Conservation (phyloP, 2,888 invertebrate genomes). For the Nasonia oneida region DNA sequence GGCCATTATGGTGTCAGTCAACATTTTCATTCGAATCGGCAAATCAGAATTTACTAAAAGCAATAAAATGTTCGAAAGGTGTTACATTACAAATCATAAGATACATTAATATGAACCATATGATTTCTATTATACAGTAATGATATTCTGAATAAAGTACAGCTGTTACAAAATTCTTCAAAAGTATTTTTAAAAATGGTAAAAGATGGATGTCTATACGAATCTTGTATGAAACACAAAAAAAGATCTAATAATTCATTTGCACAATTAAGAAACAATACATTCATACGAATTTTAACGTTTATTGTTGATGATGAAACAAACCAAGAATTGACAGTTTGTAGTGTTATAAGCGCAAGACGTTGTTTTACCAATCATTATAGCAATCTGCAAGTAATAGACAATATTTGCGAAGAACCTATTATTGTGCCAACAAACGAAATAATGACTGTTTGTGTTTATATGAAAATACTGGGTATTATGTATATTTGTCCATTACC, state of each 20-base stretch:
- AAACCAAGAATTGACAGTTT: no score
- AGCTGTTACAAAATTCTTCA: not conserved
- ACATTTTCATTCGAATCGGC: not conserved
- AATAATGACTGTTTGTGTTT: constrained; percentile 8
- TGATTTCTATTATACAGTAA: not conserved
- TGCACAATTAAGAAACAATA: no score
- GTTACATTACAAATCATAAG: not conserved
- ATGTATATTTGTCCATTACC: not conserved
- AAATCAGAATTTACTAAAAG: constrained; percentile 3
- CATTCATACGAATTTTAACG: no score
- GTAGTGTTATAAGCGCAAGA: no score
- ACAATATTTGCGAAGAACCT: not conserved
- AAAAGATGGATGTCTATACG: no score
- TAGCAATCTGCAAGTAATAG: no score
- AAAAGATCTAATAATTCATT: no score
- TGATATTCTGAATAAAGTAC: not conserved
- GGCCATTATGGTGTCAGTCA: not conserved
- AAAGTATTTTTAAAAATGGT: not conserved
- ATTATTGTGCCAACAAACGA: not conserved
- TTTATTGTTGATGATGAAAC: no score
- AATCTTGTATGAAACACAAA: no score
- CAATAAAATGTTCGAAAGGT: not conserved
- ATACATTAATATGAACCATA: not conserved
- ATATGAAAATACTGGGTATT: not conserved
- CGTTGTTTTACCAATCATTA: no score